Conservation (phyloP, 1,140 invertebrate genomes). For the Halyomorpha halys region DNA sequence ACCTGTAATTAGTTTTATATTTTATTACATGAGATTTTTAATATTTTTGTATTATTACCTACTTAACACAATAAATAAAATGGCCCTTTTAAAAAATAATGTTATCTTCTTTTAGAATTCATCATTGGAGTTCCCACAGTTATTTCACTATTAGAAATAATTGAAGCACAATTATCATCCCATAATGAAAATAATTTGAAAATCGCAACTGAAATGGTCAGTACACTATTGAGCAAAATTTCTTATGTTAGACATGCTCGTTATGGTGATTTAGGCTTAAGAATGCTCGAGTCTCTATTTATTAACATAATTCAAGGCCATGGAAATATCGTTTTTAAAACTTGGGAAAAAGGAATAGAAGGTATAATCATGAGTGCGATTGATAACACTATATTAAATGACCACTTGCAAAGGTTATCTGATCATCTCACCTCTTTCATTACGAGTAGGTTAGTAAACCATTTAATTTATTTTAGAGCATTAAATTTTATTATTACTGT, state of each 20-base stretch:
- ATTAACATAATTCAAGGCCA: neutral
- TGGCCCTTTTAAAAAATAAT: neutral
- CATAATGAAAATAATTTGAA: neutral
- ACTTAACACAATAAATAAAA: no score
- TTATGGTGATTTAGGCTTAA: neutral
- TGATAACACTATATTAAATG: neutral
- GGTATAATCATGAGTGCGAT: neutral
- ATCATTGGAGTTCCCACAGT: slow-evolving; percentile 10
- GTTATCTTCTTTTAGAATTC: slow-evolving; percentile 13
- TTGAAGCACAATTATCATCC: neutral
- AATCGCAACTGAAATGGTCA: neutral
- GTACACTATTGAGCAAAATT: neutral
- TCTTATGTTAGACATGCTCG: neutral
- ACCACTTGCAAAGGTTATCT: neutral
- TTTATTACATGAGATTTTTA: no score
- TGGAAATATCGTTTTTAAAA: neutral
- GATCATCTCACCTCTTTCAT: neutral
- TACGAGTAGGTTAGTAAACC: neutral
- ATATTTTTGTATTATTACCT: no score
- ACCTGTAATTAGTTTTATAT: no score
- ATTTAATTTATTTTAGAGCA: no score
- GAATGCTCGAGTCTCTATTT: neutral
- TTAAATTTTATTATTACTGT: no score
- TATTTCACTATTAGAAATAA: neutral
- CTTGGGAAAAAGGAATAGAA: neutral